A percentile compares a stretch with the other conserved stretches of the same genome.
Evolutionary conservation across 1,140 invertebrate genomes (phyloP).

Genomic region (Ceratosolen solmsi): DNA sequence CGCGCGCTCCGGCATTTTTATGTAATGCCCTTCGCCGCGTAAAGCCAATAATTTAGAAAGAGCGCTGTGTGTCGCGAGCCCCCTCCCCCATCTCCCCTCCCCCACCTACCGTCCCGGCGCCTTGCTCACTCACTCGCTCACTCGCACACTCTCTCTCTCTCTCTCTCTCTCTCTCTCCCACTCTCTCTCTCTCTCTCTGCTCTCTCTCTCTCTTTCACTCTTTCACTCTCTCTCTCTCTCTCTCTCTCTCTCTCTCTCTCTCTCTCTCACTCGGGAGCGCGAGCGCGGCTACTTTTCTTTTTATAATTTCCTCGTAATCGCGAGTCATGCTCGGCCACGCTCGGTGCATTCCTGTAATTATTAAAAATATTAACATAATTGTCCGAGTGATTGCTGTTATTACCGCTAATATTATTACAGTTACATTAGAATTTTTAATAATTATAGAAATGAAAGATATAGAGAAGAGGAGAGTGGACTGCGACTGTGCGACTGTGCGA

Average conservation of each 20-base stretch:
- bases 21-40: conserved; percentile 20
- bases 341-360: conserved; percentile 37
- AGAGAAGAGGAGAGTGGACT: not conserved
- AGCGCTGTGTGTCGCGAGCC: conserved; percentile 13
- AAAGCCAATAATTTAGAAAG: conserved; percentile 39
- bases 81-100: not conserved
- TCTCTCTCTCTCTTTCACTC: too few relatives aligned
- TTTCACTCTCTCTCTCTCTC: not conserved
- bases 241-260: not conserved
- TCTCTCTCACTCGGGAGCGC: not conserved
- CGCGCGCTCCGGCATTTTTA: conserved; percentile 26
- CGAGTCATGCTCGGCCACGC: conserved; percentile 29
- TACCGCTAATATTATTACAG: conserved; percentile 48
- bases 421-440: conserved; percentile 51
- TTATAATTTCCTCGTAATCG: conserved; percentile 45
- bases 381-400: conserved; percentile 41
- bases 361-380: conserved; percentile 51
- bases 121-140: not conserved
- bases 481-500: not conserved
- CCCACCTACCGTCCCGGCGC: not conserved
- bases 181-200: not conserved
- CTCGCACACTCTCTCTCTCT: not conserved
- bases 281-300: not conserved
- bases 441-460: conserved; percentile 47
- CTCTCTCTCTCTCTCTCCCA: not conserved